These are phyloP conservation scores for Aphis gossypii DNA, from an alignment of 1,140 invertebrate genomes.

Conservation along the genomic window DNA sequence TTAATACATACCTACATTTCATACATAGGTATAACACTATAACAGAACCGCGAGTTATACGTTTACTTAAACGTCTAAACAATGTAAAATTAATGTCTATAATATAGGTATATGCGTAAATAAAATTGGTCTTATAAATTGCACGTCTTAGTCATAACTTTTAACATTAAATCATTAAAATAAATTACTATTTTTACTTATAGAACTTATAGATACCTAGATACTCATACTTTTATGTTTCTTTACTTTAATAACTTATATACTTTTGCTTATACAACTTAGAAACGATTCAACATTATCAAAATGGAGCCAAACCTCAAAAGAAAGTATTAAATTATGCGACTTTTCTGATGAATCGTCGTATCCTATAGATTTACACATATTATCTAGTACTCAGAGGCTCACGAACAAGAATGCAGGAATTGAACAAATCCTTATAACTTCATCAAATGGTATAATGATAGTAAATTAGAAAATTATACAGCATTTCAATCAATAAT, in stretches of 20 bases:
- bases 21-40: too few relatives aligned
- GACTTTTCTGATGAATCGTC: conserved; percentile 84
- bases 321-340: conserved; percentile 78
- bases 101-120: too few relatives aligned
- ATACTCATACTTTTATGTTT: not conserved
- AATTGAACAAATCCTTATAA: conserved; percentile 85
- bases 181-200: too few relatives aligned
- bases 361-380: conserved; percentile 88
- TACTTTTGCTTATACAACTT: conserved; percentile 60
- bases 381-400: conserved; percentile 72
- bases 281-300: conserved; percentile 92
- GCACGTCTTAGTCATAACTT: too few relatives aligned
- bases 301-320: conserved; percentile 84
- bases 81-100: too few relatives aligned
- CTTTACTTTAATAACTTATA: not conserved
- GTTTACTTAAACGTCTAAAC: too few relatives aligned
- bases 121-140: too few relatives aligned
- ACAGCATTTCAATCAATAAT: conserved; percentile 7
- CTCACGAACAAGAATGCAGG: conserved; percentile 73
- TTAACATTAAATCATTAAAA: too few relatives aligned
- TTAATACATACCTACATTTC: too few relatives aligned
- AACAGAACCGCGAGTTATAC: too few relatives aligned
- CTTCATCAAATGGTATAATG: conserved; percentile 84
- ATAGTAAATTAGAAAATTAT: not conserved
- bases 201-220: too few relatives aligned